phyloP scores from a whole-genome alignment of 2,113 vertebrate genomes.

The Tachysurus vachellii region DNA sequence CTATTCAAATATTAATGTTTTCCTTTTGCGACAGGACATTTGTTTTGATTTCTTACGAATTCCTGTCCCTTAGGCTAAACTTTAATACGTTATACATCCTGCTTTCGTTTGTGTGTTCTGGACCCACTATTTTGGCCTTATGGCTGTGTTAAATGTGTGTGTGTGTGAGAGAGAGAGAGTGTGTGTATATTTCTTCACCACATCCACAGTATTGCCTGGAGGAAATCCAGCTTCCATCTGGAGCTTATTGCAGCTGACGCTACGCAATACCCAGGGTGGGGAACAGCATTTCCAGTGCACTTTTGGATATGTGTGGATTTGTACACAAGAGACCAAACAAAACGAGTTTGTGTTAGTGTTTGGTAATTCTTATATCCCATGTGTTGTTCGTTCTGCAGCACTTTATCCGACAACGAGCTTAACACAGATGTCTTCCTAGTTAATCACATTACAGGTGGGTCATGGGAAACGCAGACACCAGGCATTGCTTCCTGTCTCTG shows the following conservation, averaged over 20 bases:
- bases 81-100: neutral
- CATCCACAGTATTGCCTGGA: constrained; percentile 71
- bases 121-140: neutral
- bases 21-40: neutral
- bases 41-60: neutral
- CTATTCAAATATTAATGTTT: neutral
- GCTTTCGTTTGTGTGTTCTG: constrained; percentile 1
- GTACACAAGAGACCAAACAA: constrained; percentile 1
- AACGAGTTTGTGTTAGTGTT: constrained; percentile 14
- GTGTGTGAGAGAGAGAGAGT: neutral
- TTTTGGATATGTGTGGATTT: constrained; percentile 44
- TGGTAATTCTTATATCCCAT: neutral
- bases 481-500: constrained; percentile 36
- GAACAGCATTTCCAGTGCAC: constrained; percentile 52
- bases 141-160: constrained; percentile 18
- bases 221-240: constrained; percentile 75
- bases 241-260: constrained; percentile 79
- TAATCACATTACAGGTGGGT: constrained; percentile 44
- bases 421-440: constrained; percentile 24
- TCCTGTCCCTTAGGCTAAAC: constrained; percentile 3
- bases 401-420: constrained; percentile 1
- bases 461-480: constrained; percentile 45
- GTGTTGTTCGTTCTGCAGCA: neutral
- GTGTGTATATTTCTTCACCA: constrained; percentile 59
- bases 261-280: constrained; percentile 68